Conservation (phyloP, 2,113 vertebrate genomes). For the Carassius auratus region DNA sequence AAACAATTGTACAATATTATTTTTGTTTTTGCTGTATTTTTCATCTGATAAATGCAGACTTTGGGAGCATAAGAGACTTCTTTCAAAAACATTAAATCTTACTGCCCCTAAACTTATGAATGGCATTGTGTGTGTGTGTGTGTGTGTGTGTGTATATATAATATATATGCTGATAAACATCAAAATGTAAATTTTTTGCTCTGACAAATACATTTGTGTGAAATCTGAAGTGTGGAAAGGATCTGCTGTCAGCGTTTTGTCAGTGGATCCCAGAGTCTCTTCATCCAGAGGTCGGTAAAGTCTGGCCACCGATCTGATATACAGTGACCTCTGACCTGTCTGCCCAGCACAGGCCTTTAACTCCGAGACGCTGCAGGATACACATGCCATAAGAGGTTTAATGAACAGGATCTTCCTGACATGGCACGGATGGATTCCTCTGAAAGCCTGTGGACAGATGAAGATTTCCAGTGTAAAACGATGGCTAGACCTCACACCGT, state of each 20-base stretch:
- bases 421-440: not conserved
- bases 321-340: not conserved
- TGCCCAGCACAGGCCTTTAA: not conserved
- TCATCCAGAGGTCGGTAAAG: constrained; percentile 78
- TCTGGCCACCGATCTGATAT: constrained; percentile 83
- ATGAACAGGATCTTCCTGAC: not conserved
- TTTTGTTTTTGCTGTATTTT: not conserved
- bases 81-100: not conserved
- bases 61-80: too few relatives aligned
- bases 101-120: not conserved
- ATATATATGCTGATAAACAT: not conserved
- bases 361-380: not conserved
- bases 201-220: not conserved
- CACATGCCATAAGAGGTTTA: not conserved
- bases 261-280: constrained; percentile 90
- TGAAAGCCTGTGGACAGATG: not conserved
- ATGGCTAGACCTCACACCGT: not conserved
- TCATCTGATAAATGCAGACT: not conserved
- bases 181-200: not conserved
- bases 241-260: constrained; percentile 82
- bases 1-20: not conserved
- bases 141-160: too few relatives aligned
- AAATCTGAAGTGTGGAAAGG: constrained; percentile 51
- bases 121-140: not conserved
- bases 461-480: not conserved